Percentiles rank a stretch among this genome's conserved stretches.
Conservation (phyloP, 2,113 vertebrate genomes). For the Macquaria australasica region DNA sequence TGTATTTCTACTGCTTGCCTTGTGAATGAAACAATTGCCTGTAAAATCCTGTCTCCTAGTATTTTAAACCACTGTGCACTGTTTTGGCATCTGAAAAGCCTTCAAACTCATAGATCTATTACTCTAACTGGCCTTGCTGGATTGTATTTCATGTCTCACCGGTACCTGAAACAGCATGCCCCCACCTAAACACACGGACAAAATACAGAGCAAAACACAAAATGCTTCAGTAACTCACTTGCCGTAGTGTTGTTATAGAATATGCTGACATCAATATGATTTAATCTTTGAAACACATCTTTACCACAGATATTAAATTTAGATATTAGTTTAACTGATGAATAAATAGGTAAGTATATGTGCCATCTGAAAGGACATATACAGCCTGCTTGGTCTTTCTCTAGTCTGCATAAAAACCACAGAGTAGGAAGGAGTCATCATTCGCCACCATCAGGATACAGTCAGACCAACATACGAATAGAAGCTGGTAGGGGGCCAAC, state of each 20-base stretch:
- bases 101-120: constrained; percentile 7
- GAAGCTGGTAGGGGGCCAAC: constrained; percentile 69
- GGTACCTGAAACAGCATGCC: constrained; percentile 33
- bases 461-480: constrained; percentile 69
- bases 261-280: neutral
- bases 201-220: neutral
- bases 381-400: neutral
- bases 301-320: neutral
- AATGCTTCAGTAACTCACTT: neutral
- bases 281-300: neutral
- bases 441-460: constrained; percentile 56
- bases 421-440: constrained; percentile 63
- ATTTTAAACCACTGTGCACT: neutral
- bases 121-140: constrained; percentile 23
- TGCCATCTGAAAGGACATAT: neutral
- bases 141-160: constrained; percentile 22
- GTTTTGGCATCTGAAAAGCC: constrained; percentile 15
- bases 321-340: neutral
- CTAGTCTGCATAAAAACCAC: constrained; percentile 13
- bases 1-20: neutral
- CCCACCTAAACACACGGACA: neutral
- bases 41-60: neutral
- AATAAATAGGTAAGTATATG: neutral
- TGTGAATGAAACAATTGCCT: neutral
- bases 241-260: neutral